Percentiles rank a stretch among this genome's conserved stretches.
Evolutionary conservation across 2,113 vertebrate genomes (phyloP).

Genomic region (Meriones unguiculatus): DNA sequence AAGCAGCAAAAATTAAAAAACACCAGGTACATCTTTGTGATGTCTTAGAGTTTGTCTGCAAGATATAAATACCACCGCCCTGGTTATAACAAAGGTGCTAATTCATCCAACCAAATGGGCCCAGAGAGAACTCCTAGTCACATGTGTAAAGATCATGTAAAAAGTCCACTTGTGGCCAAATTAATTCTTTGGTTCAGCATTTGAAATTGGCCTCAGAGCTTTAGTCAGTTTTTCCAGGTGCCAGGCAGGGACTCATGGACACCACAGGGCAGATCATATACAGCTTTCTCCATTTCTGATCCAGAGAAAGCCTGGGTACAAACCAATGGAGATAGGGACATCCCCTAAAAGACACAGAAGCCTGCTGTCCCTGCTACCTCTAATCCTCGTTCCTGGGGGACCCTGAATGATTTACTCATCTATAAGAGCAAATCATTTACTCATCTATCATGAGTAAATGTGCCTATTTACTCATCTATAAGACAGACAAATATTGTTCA

Average conservation of each 20-base stretch:
- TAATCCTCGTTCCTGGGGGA: neutral
- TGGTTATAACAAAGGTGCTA: neutral
- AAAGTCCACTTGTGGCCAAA: neutral
- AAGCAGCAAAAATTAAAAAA: neutral
- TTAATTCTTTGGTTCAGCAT: neutral
- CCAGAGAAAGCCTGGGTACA: accelerated
- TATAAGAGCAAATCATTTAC: too few species aligned
- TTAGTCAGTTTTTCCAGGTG: neutral
- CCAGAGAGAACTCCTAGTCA: neutral
- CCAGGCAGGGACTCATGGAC: neutral
- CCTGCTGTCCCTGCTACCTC: neutral
- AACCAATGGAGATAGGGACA: neutral
- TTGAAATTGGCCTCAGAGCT: neutral
- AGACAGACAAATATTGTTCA: neutral
- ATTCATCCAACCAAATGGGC: neutral
- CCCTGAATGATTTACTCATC: too few species aligned
- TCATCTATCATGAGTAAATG: too few species aligned
- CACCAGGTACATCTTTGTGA: neutral
- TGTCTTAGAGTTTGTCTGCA: neutral
- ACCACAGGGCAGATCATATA: neutral
- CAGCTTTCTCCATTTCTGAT: neutral
- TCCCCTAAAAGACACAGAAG: neutral
- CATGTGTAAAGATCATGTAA: neutral
- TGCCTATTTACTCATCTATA: too few species aligned
- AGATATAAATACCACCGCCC: neutral